These are phyloP conservation scores for Heteromormyrus szaboi DNA, from an alignment of 2,797 vertebrate species.

Conservation along the genomic window DNA sequence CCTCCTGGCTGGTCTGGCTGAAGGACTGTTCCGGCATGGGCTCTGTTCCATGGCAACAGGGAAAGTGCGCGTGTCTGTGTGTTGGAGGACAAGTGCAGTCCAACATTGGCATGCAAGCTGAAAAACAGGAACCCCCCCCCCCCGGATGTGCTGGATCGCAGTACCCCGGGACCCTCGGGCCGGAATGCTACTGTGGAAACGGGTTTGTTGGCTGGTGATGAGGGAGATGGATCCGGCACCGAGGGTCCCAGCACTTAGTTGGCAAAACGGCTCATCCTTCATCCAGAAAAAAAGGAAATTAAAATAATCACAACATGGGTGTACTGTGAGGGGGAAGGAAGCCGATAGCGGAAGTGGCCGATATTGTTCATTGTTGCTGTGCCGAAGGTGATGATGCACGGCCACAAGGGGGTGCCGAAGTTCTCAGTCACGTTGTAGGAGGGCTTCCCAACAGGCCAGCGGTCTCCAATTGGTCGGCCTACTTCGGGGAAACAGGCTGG, in stretches of 20 bases:
- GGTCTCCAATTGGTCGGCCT: slow-evolving; percentile 16
- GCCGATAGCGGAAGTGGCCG: neutral
- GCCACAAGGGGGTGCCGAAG: slow-evolving; percentile 18
- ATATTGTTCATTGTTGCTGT: neutral
- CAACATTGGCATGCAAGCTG: slow-evolving; percentile 43
- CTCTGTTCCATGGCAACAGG: neutral
- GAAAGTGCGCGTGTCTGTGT: neutral
- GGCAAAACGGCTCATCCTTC: slow-evolving; percentile 14
- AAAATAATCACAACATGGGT: neutral
- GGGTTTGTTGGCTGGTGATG: neutral
- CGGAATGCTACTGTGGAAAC: neutral
- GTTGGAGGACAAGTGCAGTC: slow-evolving; percentile 31
- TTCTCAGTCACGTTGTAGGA: slow-evolving; percentile 19
- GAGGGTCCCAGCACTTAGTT: neutral
- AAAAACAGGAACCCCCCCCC: slow-evolving; percentile 21
- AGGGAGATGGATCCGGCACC: neutral
- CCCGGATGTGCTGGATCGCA: neutral
- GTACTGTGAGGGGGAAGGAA: neutral
- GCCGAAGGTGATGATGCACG: neutral
- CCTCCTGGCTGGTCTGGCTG: neutral
- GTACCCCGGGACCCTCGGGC: neutral
- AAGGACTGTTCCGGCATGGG: neutral
- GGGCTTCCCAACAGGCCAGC: neutral
- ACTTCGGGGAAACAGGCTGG: slow-evolving; percentile 38
- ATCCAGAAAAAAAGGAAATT: neutral